phyloP scores from a whole-genome alignment of 2,888 invertebrate species.

The Drosophila acutilabella region DNA sequence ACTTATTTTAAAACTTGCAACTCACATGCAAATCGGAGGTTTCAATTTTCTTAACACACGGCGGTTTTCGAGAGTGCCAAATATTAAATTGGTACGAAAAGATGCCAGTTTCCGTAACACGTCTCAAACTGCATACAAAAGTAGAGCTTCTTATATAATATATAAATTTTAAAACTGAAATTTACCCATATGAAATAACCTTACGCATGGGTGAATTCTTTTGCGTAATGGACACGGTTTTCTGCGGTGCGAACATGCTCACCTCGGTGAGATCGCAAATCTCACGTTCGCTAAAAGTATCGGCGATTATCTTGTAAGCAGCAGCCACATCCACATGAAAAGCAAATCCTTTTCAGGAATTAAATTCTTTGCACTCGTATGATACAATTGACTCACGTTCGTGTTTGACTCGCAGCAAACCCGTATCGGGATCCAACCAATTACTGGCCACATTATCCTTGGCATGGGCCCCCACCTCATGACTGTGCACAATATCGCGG shows the following conservation, averaged over 20 bases:
- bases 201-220: conserved; percentile 88
- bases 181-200: conserved; percentile 81
- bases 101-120: conserved; percentile 87
- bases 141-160: neutral
- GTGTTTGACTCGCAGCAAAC: conserved; percentile 87
- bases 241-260: conserved; percentile 87
- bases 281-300: conserved; percentile 88
- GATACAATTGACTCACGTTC: conserved; percentile 85
- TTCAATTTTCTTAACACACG: conserved; percentile 86
- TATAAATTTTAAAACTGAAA: neutral
- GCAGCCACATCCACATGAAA: conserved; percentile 89
- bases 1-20: conserved; percentile 1
- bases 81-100: conserved; percentile 86
- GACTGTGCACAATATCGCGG: conserved; percentile 77
- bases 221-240: conserved; percentile 86
- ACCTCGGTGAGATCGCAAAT: conserved; percentile 89
- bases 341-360: conserved; percentile 86
- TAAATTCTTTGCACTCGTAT: neutral
- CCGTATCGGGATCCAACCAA: conserved; percentile 86
- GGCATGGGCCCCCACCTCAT: conserved; percentile 77
- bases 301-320: conserved; percentile 89
- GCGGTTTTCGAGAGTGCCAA: conserved; percentile 88
- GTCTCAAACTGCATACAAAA: conserved; percentile 86
- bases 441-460: conserved; percentile 83
- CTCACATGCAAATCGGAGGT: conserved; percentile 83